Conservation (phyloP, 1,140 invertebrate genomes). For the Antheraea mylitta region DNA sequence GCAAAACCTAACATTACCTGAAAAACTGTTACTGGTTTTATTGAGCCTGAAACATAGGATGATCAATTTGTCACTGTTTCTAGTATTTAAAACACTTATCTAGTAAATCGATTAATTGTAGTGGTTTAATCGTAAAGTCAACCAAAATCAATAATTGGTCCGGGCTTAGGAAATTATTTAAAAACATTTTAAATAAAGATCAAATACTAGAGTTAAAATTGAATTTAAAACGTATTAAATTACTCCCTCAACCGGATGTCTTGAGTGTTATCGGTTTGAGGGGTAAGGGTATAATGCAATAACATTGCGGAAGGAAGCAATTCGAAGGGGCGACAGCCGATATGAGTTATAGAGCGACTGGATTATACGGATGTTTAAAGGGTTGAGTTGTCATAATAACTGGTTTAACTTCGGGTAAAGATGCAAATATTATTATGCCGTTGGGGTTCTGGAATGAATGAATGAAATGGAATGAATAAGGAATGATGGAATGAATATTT, state of each 20-base stretch:
- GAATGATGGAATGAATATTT: no score
- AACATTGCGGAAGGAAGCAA: conserved; percentile 2
- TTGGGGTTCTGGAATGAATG: neutral
- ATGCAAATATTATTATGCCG: neutral
- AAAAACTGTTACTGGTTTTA: no score
- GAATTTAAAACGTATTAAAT: neutral
- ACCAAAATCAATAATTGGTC: no score
- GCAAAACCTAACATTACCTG: no score
- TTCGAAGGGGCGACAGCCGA: neutral
- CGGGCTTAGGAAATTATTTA: no score
- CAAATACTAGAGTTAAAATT: neutral
- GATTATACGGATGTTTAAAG: neutral
- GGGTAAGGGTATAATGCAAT: neutral
- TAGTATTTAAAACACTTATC: no score
- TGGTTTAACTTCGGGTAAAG: neutral
- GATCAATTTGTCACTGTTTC: no score
- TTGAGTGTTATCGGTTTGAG: conserved; percentile 2
- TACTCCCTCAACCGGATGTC: neutral
- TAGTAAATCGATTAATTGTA: no score
- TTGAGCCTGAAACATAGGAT: no score
- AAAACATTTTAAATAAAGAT: no score
- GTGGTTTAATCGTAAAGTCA: no score
- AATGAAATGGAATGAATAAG: no score
- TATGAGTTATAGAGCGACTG: neutral
- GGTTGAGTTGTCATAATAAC: conserved; percentile 2